Evolutionary conservation across 2,797 vertebrate species (phyloP).

Genomic region (Glossophaga mutica): DNA sequence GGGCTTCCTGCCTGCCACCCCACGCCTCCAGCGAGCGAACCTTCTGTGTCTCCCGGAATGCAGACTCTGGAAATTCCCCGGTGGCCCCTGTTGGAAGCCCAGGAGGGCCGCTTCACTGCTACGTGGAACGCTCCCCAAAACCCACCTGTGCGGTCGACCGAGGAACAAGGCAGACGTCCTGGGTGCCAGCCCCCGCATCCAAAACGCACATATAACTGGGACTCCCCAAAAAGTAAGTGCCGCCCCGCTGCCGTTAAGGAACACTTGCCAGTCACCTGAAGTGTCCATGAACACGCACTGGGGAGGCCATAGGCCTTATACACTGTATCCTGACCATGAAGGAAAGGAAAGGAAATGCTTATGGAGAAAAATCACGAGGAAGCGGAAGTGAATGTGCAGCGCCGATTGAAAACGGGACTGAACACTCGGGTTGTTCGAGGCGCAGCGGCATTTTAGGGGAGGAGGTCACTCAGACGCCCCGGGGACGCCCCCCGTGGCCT

Average conservation of each 20-base stretch:
- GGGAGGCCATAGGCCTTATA: fast-evolving
- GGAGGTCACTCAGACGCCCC: neutral
- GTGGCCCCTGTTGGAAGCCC: too few relatives aligned
- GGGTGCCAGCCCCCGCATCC: too few relatives aligned
- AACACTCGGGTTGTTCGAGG: fast-evolving
- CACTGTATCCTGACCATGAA: fast-evolving
- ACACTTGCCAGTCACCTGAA: fast-evolving
- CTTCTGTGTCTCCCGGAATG: too few relatives aligned
- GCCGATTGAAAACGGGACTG: fast-evolving
- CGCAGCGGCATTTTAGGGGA: fast-evolving
- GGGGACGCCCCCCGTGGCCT: neutral
- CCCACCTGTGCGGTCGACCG: too few relatives aligned
- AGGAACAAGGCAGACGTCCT: too few relatives aligned
- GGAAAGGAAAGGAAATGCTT: neutral
- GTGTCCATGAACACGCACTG: fast-evolving
- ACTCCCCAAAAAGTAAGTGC: too few relatives aligned
- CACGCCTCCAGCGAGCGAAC: too few relatives aligned
- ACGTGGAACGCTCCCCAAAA: too few relatives aligned
- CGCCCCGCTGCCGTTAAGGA: too few relatives aligned
- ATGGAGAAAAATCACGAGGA: fast-evolving
- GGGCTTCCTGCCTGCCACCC: too few relatives aligned
- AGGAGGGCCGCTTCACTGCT: too few relatives aligned
- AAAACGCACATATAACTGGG: fast-evolving
- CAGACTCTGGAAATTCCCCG: too few relatives aligned
- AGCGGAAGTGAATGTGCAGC: fast-evolving